Evolutionary conservation across 64 coral and sea anemone genomes (phyloP).

Genomic region (Pocillopora verrucosa): DNA sequence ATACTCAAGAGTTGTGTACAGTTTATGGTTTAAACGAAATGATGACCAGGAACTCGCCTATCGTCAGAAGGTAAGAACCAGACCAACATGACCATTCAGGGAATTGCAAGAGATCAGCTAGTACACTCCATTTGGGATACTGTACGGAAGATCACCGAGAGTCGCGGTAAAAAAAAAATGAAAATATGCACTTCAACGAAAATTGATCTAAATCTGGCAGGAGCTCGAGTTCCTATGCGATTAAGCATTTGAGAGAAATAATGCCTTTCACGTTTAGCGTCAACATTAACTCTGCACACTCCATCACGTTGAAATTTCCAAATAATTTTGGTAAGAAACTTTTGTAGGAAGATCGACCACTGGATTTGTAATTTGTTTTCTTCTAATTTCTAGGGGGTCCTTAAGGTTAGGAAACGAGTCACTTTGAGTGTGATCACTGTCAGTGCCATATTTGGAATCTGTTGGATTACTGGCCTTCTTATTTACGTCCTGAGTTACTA

Average conservation of each 20-base stretch:
- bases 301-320: no score
- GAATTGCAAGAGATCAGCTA: background rate
- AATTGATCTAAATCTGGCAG: no score
- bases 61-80: constrained; percentile 12
- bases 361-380: background rate
- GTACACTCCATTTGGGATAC: no score
- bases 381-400: background rate
- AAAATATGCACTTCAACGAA: no score
- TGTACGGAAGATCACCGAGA: no score
- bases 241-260: no score
- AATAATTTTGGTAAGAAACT: no score
- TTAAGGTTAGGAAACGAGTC: constrained; percentile 50
- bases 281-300: no score
- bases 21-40: constrained; percentile 36
- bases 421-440: constrained; percentile 55
- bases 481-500: constrained; percentile 16
- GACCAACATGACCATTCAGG: background rate
- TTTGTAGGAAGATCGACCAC: no score
- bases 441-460: constrained; percentile 37
- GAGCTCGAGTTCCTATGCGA: no score
- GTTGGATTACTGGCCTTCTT: constrained; percentile 15
- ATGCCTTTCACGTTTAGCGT: no score
- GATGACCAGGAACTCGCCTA: background rate
- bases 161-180: no score
- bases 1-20: constrained; percentile 43